Evolutionary conservation across 2,888 invertebrate genomes (phyloP).

Genomic region (Coleophora deauratella): DNA sequence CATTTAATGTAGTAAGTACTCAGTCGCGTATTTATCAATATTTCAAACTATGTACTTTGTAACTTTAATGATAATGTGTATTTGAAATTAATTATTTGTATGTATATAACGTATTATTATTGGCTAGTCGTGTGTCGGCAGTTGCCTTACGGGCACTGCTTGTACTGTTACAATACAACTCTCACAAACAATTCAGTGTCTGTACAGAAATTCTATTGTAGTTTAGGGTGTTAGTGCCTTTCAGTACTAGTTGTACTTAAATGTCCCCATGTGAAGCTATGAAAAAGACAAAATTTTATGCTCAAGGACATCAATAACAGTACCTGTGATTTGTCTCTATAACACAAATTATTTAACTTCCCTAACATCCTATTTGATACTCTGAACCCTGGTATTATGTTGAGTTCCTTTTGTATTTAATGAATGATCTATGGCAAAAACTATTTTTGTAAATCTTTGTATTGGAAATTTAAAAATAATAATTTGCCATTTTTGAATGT

Average conservation of each 20-base stretch:
- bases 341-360: neutral
- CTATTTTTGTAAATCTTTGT: constrained; percentile 32
- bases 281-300: constrained; percentile 7
- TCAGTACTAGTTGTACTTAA: constrained; percentile 53
- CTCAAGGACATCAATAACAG: constrained; percentile 21
- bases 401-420: constrained; percentile 34
- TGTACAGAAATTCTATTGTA: constrained; percentile 65
- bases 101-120: constrained; percentile 28
- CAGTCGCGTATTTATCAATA: constrained; percentile 34
- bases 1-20: constrained; percentile 66
- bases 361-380: neutral
- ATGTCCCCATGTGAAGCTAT: constrained; percentile 21
- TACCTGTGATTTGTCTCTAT: constrained; percentile 25
- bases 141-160: constrained; percentile 33
- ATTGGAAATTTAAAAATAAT: constrained; percentile 25
- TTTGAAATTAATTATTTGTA: constrained; percentile 21
- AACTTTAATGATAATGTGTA: constrained; percentile 27
- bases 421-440: constrained; percentile 25
- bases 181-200: constrained; percentile 41
- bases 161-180: constrained; percentile 27
- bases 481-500: constrained; percentile 57
- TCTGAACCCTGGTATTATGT: constrained; percentile 9
- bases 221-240: constrained; percentile 70
- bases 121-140: constrained; percentile 56
- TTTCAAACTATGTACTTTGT: constrained; percentile 16